These are phyloP conservation scores for Tipula unca DNA, from an alignment of 2,888 invertebrate genomes.

Conservation along the genomic window DNA sequence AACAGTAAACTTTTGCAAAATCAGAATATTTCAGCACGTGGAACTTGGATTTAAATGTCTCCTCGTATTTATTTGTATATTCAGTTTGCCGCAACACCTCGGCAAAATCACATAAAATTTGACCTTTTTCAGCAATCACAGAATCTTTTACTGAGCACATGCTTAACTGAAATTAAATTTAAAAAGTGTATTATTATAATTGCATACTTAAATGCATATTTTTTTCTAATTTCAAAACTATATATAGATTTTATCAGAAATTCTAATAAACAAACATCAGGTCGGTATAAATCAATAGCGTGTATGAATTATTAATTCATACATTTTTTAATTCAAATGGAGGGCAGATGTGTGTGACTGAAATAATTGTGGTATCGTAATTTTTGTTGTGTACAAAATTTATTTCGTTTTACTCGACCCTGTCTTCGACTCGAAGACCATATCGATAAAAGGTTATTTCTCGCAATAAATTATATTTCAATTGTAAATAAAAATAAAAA, in stretches of 20 bases:
- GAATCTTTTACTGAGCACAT: slow-evolving; percentile 38
- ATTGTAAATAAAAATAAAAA: too few relatives aligned
- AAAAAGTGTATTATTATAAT: not conserved
- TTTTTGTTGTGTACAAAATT: too few relatives aligned
- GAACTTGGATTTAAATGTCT: not conserved
- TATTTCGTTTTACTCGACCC: too few relatives aligned
- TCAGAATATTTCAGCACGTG: slow-evolving; percentile 52
- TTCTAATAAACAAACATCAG: not conserved
- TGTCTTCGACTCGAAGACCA: too few relatives aligned
- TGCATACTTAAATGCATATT: too few relatives aligned
- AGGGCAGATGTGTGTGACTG: too few relatives aligned
- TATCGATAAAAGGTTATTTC: too few relatives aligned
- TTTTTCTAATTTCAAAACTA: not conserved
- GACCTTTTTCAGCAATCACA: slow-evolving; percentile 33
- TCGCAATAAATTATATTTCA: too few relatives aligned
- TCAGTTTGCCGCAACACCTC: slow-evolving; percentile 65
- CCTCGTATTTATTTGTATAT: not conserved
- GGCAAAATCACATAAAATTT: slow-evolving; percentile 49
- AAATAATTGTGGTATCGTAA: too few relatives aligned
- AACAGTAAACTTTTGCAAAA: slow-evolving; percentile 61
- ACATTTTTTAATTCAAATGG: too few relatives aligned
- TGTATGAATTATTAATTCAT: not conserved
- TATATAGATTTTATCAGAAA: not conserved
- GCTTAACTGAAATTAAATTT: slow-evolving; percentile 33
- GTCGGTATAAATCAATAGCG: not conserved